A percentile compares a stretch with the other conserved stretches of the same genome.
These are phyloP conservation scores for Nasua narica DNA, from an alignment of 2,797 vertebrate species.

Conservation along the genomic window DNA sequence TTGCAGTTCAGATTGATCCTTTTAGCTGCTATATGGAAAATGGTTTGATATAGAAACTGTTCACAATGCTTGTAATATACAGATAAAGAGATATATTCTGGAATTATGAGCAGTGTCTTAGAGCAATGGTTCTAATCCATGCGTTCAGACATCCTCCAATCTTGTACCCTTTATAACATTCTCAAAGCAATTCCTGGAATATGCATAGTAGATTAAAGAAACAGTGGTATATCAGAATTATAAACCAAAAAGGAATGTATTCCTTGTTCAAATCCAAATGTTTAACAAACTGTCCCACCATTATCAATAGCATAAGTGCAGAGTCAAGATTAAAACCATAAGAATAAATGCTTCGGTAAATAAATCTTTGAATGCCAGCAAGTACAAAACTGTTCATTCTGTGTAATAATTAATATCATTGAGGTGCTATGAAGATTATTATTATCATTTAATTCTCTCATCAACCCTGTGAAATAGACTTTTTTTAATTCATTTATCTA, in stretches of 20 bases:
- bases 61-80: not conserved
- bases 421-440: not conserved
- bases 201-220: not conserved
- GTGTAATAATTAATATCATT: not conserved
- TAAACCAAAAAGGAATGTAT: not conserved
- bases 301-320: not conserved
- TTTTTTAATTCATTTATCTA: not conserved
- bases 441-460: not conserved
- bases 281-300: not conserved
- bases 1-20: not conserved
- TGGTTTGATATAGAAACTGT: not conserved
- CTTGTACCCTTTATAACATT: not conserved
- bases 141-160: not conserved
- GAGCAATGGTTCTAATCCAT: not conserved
- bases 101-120: not conserved
- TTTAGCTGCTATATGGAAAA: not conserved
- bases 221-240: not conserved
- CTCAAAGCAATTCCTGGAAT: not conserved
- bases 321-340: not conserved
- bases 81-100: not conserved
- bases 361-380: not conserved
- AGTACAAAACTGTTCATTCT: not conserved
- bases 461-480: not conserved
- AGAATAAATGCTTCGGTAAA: not conserved
- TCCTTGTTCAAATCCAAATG: not conserved